A percentile compares a stretch with the other conserved stretches of the same genome.
Conservation (phyloP, 2,888 invertebrate species). For the Ichneumoninae sp. region DNA sequence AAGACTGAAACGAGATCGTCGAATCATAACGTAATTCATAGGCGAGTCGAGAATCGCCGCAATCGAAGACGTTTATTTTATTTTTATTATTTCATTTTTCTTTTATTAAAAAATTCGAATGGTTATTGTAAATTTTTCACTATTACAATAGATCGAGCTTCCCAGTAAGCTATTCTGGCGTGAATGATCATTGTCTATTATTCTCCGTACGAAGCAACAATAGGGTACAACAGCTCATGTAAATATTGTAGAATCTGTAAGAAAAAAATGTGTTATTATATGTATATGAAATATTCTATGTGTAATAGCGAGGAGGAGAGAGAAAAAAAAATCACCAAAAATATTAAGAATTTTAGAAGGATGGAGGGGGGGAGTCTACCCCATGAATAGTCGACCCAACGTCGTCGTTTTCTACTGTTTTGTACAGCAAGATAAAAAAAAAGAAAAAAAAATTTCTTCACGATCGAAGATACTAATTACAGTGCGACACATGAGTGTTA, state of each 20-base stretch:
- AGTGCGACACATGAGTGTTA: not conserved
- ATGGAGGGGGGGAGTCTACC: not conserved
- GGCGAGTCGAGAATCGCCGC: not conserved
- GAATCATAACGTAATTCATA: not conserved
- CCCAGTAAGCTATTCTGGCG: not conserved
- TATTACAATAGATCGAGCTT: conserved; percentile 41
- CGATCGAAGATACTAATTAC: conserved; percentile 22
- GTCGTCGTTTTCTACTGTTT: conserved; percentile 43
- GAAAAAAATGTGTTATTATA: conserved; percentile 22
- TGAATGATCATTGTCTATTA: not conserved
- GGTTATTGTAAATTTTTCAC: conserved; percentile 29
- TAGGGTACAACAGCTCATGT: conserved; percentile 24
- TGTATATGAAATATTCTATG: conserved; percentile 22
- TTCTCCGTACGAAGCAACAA: conserved; percentile 10
- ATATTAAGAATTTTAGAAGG: conserved; percentile 11
- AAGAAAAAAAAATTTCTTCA: not conserved
- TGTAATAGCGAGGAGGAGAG: not conserved
- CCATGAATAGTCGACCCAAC: not conserved
- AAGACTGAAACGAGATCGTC: conserved; percentile 42
- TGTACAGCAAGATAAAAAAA: conserved; percentile 31
- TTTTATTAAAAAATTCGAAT: conserved; percentile 3
- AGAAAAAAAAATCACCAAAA: conserved; percentile 15
- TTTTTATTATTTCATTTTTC: not conserved
- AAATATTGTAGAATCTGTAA: conserved; percentile 45
- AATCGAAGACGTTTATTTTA: conserved; percentile 24